These are phyloP conservation scores for Hystrix cristata DNA, from an alignment of 2,113 vertebrate species.

Conservation along the genomic window DNA sequence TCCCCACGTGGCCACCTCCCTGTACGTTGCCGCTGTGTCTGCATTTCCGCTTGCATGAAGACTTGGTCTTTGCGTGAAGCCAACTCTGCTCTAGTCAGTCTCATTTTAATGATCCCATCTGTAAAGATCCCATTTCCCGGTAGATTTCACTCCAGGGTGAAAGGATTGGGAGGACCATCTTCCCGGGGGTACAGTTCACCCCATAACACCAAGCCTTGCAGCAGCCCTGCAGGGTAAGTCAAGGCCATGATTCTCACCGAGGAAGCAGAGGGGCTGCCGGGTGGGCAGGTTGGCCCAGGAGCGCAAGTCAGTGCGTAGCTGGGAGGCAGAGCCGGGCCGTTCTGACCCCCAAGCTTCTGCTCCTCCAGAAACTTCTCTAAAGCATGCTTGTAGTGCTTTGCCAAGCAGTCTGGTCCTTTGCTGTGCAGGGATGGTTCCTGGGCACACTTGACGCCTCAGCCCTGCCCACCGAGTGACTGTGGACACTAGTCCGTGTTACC, in stretches of 20 bases:
- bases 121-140: neutral
- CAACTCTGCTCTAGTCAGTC: neutral
- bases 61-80: rapidly evolving
- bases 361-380: neutral
- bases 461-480: neutral
- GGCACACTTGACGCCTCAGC: neutral
- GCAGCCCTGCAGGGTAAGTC: rapidly evolving
- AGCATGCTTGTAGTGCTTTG: neutral
- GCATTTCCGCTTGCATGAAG: neutral
- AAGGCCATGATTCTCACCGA: neutral
- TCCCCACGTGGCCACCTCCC: neutral
- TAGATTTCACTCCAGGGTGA: rapidly evolving
- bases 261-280: no score
- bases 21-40: rapidly evolving
- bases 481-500: neutral
- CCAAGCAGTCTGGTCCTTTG: neutral
- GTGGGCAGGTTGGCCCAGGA: neutral
- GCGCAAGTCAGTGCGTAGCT: rapidly evolving
- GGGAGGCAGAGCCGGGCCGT: neutral
- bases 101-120: neutral
- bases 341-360: neutral
- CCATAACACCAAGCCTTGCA: neutral
- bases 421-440: neutral
- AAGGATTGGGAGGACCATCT: neutral
- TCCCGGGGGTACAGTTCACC: neutral